These are phyloP conservation scores for Caenorhabditis zanzibari DNA, from an alignment of 2,888 invertebrate species.

Conservation along the genomic window DNA sequence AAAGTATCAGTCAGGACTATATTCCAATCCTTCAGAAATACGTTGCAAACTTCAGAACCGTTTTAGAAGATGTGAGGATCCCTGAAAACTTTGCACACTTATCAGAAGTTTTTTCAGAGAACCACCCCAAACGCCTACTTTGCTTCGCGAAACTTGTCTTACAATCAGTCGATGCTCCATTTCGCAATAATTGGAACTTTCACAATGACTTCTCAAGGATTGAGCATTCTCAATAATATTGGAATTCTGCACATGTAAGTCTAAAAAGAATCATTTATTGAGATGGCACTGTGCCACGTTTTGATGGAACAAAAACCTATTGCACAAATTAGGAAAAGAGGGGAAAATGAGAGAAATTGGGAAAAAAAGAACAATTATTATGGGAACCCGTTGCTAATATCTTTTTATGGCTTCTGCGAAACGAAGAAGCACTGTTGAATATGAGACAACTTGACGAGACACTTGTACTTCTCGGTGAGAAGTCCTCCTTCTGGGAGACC, in stretches of 20 bases:
- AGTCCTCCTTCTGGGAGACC: constrained; percentile 82
- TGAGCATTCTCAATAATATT: constrained; percentile 70
- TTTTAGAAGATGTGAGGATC: constrained; percentile 34
- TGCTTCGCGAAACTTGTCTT: constrained; percentile 67
- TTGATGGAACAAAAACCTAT: constrained; percentile 34
- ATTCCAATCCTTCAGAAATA: constrained; percentile 47
- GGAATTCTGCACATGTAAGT: constrained; percentile 79
- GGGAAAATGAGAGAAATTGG: constrained; percentile 28
- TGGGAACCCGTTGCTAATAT: constrained; percentile 10
- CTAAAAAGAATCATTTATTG: constrained; percentile 49
- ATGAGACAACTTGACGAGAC: constrained; percentile 79
- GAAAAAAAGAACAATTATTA: constrained; percentile 42
- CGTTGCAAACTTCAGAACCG: constrained; percentile 28
- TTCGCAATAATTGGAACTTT: constrained; percentile 78
- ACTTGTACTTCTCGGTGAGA: constrained; percentile 82
- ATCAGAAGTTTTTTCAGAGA: constrained; percentile 44
- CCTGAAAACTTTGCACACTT: background rate
- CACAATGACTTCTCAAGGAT: constrained; percentile 62
- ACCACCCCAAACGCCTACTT: constrained; percentile 32
- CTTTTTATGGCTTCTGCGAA: constrained; percentile 78
- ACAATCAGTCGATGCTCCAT: constrained; percentile 73
- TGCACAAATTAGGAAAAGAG: constrained; percentile 41
- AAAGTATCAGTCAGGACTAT: constrained; percentile 39
- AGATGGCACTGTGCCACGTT: constrained; percentile 62
- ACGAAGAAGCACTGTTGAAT: constrained; percentile 83